Base-by-base conservation (phyloP, 2,888 invertebrate species). In the Xanthia togata region DNA sequence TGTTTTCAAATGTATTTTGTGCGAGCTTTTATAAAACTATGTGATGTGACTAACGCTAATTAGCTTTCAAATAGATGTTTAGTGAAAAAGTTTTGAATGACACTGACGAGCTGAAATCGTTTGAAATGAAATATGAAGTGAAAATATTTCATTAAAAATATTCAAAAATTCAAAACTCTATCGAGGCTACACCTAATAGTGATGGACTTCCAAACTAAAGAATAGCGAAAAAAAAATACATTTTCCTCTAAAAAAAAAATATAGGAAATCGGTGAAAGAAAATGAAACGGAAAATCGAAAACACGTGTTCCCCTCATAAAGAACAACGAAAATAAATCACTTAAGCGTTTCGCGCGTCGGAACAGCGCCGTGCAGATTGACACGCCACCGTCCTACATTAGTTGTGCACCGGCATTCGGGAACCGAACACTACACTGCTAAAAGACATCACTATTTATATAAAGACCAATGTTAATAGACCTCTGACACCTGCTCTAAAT, bases 391-490 rank as follows among this genome's bases (percentile, higher is more conserved):
- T 87, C 92, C 94, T 93, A 94, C 94, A 94, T 94, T 93, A 92
- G 91, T 91, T 90, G 89, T 91, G 92, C 93, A 93, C 92, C 91
- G 94, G 95, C 91, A 95, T 95, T 95, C 95, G 93, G 94, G 94
- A 94, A 94, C 94, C 93, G 89, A 93, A 93, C 91, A 91, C 89
- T 88, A 89, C 88, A 80, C 90, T 90, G 94, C 90, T 94, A 95
- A 95, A 93, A 94, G 95, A 95, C 95, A 93, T 89, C 91, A 93
- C 95, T 95, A 96, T 95, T 95, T 94, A 94, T 95, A 95, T 85
- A 70, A 71, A 80, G 79, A 89, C 94, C 93, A 93, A 80, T 83
- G 73, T 89, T 87, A 86, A 74, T 72, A 89, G 93, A 91, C 77
- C 92, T 80, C 79, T 86, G 85, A 89, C 91, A 92, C 92, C 90